Base-by-base conservation (phyloP, 2,113 vertebrate genomes). In the Collichthys lucidus region DNA sequence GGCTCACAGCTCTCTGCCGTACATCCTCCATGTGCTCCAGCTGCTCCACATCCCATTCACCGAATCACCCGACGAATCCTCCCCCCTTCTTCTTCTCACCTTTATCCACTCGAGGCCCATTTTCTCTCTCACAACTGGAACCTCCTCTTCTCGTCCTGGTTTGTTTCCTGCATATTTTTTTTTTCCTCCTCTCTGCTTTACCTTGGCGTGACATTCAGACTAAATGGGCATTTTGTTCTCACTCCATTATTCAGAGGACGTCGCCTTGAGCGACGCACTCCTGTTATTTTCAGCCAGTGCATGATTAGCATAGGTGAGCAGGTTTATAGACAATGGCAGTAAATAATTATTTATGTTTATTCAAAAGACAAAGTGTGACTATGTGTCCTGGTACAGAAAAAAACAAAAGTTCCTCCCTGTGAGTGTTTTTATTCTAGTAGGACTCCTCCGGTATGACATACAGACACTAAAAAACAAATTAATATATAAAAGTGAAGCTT, bases 1-100 rank as follows among this genome's bases (percentile, higher is more conserved):
- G 56, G 57, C 63, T 75, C 77, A 55, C 50, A 17, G 60, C 56
- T 71, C 52, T 22, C 26, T 17, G 46, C 24, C 11, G 0, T 24
- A 40, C 83, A 79, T 61, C 66, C 40, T 77, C 62, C 31, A 63
- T 1, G n/a, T 53, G 35, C 69, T 65, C 49, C 78, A 82, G 88
- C 83, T 79, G 67, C 83, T 84, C 4, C 60, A 8, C 49, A 59
- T 46, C 72, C 31, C 67, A 29, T 74, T 83, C 64, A 53, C 44
- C 55, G 56, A 22, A 75, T 60, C 85, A 75, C 61, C 68, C 55
- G n/a, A 75, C 69, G 47, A 84, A 76, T 31, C 75, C 59, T 49
- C 29, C 57, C 73, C 80, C 49, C n/a, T n/a, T 57, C 52, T 50
- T 10, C 47, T 59, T 66, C 74, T 83, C 72, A 77, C 69, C 86